These are phyloP conservation scores for Andrena chrysosceles DNA, from an alignment of 2,888 invertebrate species.

Conservation along the genomic window DNA sequence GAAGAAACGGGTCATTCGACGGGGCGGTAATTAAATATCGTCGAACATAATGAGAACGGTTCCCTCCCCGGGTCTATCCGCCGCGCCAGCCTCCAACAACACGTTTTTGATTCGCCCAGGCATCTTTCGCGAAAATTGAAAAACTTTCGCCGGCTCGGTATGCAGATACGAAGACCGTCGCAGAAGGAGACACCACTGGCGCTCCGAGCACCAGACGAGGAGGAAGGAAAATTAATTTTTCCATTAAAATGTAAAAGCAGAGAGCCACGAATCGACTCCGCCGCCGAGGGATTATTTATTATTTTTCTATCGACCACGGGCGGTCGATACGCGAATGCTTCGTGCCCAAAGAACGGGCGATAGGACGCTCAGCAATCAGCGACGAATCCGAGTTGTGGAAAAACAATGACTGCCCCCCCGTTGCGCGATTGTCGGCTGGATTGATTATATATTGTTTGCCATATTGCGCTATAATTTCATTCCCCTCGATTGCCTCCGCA, in stretches of 20 bases:
- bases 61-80: background rate
- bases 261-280: background rate
- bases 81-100: conserved; percentile 3
- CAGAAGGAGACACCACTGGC: background rate
- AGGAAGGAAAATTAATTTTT: conserved; percentile 37
- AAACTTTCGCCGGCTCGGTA: conserved; percentile 33
- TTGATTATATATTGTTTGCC: conserved; percentile 58
- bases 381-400: background rate
- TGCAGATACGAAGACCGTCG: conserved; percentile 16
- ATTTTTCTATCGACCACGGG: background rate
- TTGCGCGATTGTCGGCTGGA: conserved; percentile 12
- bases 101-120: conserved; percentile 15
- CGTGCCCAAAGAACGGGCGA: background rate
- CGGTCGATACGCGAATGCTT: background rate
- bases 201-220: no score
- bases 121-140: conserved; percentile 44
- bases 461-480: conserved; percentile 53
- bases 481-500: conserved; percentile 42
- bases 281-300: conserved; percentile 12
- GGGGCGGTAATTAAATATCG: conserved; percentile 49
- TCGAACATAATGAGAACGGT: background rate
- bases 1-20: conserved; percentile 34
- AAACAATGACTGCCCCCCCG: conserved; percentile 13
- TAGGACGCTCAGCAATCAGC: conserved; percentile 7
- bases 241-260: conserved; percentile 46